Conservation (phyloP, 1,140 invertebrate species). For the Musca domestica region DNA sequence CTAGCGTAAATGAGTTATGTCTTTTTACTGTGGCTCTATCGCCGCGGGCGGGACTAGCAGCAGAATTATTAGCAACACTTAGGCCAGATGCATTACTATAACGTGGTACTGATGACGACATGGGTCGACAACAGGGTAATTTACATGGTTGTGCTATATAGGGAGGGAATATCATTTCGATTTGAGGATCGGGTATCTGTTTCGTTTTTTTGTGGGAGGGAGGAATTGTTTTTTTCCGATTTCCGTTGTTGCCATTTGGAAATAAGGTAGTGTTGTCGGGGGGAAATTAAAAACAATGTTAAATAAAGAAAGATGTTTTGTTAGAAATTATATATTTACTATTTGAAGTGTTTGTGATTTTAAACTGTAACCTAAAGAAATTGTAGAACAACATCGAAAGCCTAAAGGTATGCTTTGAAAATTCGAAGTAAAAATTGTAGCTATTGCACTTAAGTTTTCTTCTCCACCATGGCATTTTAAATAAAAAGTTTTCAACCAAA, state of each 20-base stretch:
- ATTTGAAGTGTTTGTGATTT: too few species aligned
- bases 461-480: too few species aligned
- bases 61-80: slow-evolving; percentile 5
- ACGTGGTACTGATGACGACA: slow-evolving; percentile 47
- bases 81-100: slow-evolving; percentile 23
- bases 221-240: too few species aligned
- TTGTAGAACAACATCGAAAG: too few species aligned
- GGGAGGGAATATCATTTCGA: slow-evolving; percentile 52
- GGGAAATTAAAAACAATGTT: slow-evolving; percentile 4
- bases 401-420: too few species aligned
- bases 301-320: too few species aligned
- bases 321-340: too few species aligned
- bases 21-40: background rate
- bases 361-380: too few species aligned
- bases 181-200: slow-evolving; percentile 50
- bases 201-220: background rate
- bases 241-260: too few species aligned
- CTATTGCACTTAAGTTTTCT: too few species aligned
- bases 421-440: too few species aligned
- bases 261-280: background rate
- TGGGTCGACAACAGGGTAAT: slow-evolving; percentile 46
- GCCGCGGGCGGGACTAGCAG: background rate
- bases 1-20: slow-evolving; percentile 41
- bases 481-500: too few species aligned
- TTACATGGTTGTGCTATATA: slow-evolving; percentile 51